Base-by-base conservation (phyloP, 2,888 invertebrate genomes). In the Phyllotreta striolata region DNA sequence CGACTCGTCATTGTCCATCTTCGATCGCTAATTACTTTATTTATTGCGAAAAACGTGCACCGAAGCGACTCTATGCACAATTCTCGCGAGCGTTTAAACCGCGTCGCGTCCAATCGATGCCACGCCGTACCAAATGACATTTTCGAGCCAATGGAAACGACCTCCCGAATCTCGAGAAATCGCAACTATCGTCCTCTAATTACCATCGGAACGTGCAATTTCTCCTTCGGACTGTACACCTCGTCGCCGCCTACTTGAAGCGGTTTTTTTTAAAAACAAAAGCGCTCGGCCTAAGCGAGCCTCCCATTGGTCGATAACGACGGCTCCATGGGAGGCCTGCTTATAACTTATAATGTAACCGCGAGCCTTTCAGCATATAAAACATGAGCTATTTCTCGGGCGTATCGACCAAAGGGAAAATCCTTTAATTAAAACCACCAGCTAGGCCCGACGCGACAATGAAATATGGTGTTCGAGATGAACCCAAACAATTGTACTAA, bases 181-280 rank as follows among this genome's bases (percentile, higher is more conserved):
- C 54, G 56, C 52, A 44, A 54, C 60, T 37, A 64, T 64, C 56
- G 37, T 43, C 44, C 24, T 52, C 60, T 65, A 67, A 67, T 65
- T 65, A 51, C 65, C 60, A 51, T 56, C 38, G 52, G 46, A 59
- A 38, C 49, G 43, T 61, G 54, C 66, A 66, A 40, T 57, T 65
- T 55, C 63, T 63, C 49, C 62, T 62, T 62, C 63, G 66, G 66
- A 67, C 61, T 68, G 69, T 70, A 73, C 71, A 69, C 67, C 71
- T 72, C 73, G 76, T 75, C 74, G 69, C 76, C 77, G 76, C 76
- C 77, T 75, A 76, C 76, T 75, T 73, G 71, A 70, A 71, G 68
- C 69, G 71, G 73, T 75, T 76, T 74, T 74, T 74, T 71, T 71
- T 70, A 76, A 76, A 76, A 76, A 76, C 74, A 77, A 77, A 74